Conservation (phyloP, 2,888 invertebrate genomes). For the Chrysomela aeneicollis region DNA sequence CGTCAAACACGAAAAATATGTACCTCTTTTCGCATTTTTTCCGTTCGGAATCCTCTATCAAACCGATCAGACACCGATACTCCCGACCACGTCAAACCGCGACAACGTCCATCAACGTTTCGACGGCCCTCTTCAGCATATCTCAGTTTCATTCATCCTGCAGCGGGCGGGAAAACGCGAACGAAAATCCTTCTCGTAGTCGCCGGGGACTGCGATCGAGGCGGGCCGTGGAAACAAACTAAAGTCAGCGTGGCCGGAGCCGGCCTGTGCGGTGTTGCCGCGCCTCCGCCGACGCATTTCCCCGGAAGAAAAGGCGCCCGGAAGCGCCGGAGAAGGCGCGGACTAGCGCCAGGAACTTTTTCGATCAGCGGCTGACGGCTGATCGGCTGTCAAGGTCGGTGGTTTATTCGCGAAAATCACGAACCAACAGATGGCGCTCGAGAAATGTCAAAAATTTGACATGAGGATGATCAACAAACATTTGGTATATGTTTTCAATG, state of each 20-base stretch:
- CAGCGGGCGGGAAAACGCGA: constrained; percentile 23
- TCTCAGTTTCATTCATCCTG: neutral
- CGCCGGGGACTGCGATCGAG: constrained; percentile 42
- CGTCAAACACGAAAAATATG: neutral
- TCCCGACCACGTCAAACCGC: no score
- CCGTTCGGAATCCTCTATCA: neutral
- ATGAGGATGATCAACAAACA: no score
- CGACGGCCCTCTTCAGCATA: no score
- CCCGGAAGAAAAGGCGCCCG: neutral
- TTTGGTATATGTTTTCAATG: no score
- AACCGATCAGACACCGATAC: neutral
- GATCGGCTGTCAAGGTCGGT: no score
- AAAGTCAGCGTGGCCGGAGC: constrained; percentile 46
- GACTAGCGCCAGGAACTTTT: no score
- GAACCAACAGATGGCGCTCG: no score
- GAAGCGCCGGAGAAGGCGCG: no score
- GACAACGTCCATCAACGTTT: no score
- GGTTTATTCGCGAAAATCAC: no score
- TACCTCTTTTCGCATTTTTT: constrained; percentile 21
- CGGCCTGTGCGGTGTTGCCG: constrained; percentile 26
- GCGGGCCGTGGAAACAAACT: constrained; percentile 53
- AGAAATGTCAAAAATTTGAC: no score
- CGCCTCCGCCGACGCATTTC: neutral
- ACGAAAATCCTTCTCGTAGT: constrained; percentile 17
- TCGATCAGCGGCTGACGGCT: no score